Percentiles rank a stretch among this genome's conserved stretches.
Conservation (phyloP, 1,140 invertebrate species). For the Pararge aegeria region DNA sequence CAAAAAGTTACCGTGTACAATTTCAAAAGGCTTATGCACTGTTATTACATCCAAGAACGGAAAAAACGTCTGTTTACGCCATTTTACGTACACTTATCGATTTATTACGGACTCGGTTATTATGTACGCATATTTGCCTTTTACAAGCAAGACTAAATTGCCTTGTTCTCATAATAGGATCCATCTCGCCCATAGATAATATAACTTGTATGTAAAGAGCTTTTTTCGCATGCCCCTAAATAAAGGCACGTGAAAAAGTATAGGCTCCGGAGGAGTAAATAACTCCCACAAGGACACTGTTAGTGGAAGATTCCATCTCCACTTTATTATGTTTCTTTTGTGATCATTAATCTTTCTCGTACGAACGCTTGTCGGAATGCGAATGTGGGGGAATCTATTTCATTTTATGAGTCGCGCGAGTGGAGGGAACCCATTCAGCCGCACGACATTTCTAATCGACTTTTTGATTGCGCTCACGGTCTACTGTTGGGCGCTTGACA, state of each 20-base stretch:
- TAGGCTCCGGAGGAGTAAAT: constrained; percentile 66
- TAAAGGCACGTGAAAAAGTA: constrained; percentile 73
- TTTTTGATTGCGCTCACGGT: constrained; percentile 74
- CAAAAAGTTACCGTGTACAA: no score
- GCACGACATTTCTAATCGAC: constrained; percentile 78
- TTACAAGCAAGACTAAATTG: constrained; percentile 30
- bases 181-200: constrained; percentile 1
- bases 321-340: constrained; percentile 80
- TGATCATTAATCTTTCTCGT: constrained; percentile 80
- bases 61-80: constrained; percentile 33
- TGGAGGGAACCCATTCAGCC: constrained; percentile 71
- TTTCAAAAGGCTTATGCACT: constrained; percentile 9
- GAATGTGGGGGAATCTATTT: constrained; percentile 79
- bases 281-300: constrained; percentile 77
- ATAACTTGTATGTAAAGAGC: constrained; percentile 7
- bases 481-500: constrained; percentile 53
- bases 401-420: constrained; percentile 76
- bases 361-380: constrained; percentile 79
- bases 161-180: constrained; percentile 21
- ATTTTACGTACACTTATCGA: constrained; percentile 52
- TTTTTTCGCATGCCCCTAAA: constrained; percentile 40
- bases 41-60: constrained; percentile 21
- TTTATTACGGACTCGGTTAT: constrained; percentile 50
- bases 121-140: constrained; percentile 37
- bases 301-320: constrained; percentile 78